Conservation (phyloP, 2,888 invertebrate species). For the Dryadula phaetusa region DNA sequence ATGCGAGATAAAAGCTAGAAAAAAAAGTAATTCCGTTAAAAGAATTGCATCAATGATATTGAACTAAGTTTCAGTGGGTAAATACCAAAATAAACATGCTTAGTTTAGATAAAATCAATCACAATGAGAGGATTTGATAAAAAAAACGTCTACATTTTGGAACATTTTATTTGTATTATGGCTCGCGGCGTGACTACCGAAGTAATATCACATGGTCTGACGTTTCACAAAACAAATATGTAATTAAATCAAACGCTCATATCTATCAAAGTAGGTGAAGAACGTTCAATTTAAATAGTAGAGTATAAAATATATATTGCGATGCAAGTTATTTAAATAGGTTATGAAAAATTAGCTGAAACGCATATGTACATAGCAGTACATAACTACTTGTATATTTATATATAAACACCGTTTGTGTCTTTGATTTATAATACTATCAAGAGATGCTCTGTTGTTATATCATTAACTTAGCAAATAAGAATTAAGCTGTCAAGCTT, state of each 20-base stretch:
- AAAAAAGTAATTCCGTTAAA: not conserved
- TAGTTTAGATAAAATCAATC: slow-evolving; percentile 75
- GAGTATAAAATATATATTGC: slow-evolving; percentile 29
- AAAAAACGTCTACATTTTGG: slow-evolving; percentile 54
- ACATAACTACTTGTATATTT: not conserved
- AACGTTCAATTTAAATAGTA: slow-evolving; percentile 39
- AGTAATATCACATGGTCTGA: slow-evolving; percentile 70
- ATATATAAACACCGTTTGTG: not conserved
- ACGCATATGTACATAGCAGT: not conserved
- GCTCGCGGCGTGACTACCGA: slow-evolving; percentile 50
- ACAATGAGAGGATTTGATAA: slow-evolving; percentile 66
- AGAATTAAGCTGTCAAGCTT: slow-evolving; percentile 2
- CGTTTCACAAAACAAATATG: slow-evolving; percentile 58
- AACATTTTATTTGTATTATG: slow-evolving; percentile 53
- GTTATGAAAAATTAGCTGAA: slow-evolving; percentile 14
- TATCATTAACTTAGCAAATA: slow-evolving; percentile 4
- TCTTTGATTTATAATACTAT: slow-evolving; percentile 9
- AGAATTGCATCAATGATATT: not conserved
- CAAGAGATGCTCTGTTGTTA: slow-evolving; percentile 2
- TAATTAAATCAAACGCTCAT: slow-evolving; percentile 54
- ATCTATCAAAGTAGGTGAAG: slow-evolving; percentile 60
- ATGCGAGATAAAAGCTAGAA: no score
- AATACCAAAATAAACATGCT: slow-evolving; percentile 39
- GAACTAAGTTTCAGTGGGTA: slow-evolving; percentile 4
- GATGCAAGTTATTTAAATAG: slow-evolving; percentile 16